Evolutionary conservation across 2,888 invertebrate genomes (phyloP).

Genomic region (Heliconius erato): DNA sequence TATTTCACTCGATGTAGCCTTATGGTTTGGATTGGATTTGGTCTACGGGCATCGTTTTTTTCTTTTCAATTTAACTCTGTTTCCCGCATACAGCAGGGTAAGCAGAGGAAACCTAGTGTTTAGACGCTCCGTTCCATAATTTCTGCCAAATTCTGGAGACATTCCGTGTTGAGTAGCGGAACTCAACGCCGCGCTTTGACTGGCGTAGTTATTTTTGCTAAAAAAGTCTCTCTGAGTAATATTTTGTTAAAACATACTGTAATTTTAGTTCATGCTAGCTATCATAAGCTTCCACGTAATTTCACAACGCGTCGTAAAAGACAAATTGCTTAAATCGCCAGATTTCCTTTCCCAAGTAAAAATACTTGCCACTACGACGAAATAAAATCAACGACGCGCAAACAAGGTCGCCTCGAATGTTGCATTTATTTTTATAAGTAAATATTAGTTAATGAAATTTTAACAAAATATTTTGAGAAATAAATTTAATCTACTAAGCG

Average conservation of each 20-base stretch:
- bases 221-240: neutral
- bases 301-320: conserved; percentile 38
- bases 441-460: conserved; percentile 8
- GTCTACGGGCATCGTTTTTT: too few species aligned
- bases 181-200: too few species aligned
- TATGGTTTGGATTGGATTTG: neutral
- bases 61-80: too few species aligned
- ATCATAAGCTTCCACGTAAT: conserved; percentile 27
- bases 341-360: conserved; percentile 40
- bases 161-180: too few species aligned
- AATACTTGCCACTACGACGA: conserved; percentile 37
- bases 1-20: neutral
- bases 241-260: neutral
- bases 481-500: too few species aligned
- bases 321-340: conserved; percentile 42
- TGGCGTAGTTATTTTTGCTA: neutral
- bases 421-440: conserved; percentile 31
- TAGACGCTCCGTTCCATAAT: too few species aligned
- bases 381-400: conserved; percentile 41
- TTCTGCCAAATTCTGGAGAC: too few species aligned
- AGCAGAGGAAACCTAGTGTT: too few species aligned
- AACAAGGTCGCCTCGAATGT: conserved; percentile 43
- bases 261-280: conserved; percentile 12
- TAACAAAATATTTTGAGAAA: too few species aligned
- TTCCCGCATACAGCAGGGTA: too few species aligned